These are phyloP conservation scores for Psephotus haematonotus DNA, from an alignment of 2,113 vertebrate genomes.

Conservation along the genomic window DNA sequence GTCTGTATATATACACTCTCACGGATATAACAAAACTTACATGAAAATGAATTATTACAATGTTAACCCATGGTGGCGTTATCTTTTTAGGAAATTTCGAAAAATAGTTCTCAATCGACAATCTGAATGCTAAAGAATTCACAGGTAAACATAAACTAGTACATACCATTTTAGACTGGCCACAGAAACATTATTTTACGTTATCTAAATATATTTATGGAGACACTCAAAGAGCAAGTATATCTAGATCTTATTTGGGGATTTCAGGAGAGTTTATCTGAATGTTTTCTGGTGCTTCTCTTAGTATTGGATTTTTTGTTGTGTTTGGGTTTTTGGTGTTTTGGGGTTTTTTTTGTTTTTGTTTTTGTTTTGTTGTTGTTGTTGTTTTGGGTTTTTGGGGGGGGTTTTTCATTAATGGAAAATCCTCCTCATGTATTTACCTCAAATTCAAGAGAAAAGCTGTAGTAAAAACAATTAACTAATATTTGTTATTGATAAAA, in stretches of 20 bases:
- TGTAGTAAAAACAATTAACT: not conserved
- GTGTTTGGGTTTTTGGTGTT: not conserved
- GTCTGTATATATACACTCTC: not conserved
- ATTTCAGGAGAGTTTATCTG: not conserved
- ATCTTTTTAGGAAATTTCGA: not conserved
- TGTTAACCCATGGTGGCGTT: not conserved
- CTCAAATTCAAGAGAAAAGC: not conserved
- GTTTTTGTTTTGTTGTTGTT: no score
- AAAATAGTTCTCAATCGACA: not conserved
- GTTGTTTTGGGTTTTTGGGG: no score
- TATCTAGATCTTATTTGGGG: not conserved
- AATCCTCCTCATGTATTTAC: not conserved
- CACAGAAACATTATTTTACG: not conserved
- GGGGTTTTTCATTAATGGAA: not conserved
- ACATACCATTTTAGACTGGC: not conserved
- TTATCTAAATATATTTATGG: not conserved
- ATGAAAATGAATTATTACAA: not conserved
- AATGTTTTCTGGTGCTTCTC: not conserved
- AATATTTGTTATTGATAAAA: not conserved
- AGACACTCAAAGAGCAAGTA: not conserved
- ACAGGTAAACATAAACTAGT: not conserved
- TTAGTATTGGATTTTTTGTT: not conserved
- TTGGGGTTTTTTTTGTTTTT: not conserved
- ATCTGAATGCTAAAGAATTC: not conserved
- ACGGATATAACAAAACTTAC: not conserved